Percentiles rank a stretch among this genome's conserved stretches.
phyloP scores from a whole-genome alignment of 2,888 invertebrate species.

The Neoascia interrupta region DNA sequence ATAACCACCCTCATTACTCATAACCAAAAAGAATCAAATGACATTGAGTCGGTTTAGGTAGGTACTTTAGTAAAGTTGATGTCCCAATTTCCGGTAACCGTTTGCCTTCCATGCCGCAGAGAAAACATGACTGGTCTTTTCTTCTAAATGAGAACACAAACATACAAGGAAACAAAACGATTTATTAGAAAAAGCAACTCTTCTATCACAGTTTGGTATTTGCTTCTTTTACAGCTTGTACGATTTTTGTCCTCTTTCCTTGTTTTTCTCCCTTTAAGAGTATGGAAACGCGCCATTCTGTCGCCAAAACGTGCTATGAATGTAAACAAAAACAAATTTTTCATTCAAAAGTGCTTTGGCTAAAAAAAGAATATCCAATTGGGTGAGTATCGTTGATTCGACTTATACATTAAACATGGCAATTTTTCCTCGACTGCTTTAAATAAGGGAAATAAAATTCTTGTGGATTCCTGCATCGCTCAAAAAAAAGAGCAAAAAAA shows the following conservation, averaged over 20 bases:
- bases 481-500: no score
- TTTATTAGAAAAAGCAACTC: constrained; percentile 10
- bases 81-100: no score
- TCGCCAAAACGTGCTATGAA: constrained; percentile 62
- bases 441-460: constrained; percentile 5
- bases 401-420: constrained; percentile 20
- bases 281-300: constrained; percentile 54
- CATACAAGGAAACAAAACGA: constrained; percentile 1
- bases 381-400: constrained; percentile 47
- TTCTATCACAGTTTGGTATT: constrained; percentile 27
- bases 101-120: no score
- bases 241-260: constrained; percentile 35
- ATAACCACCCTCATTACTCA: no score
- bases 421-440: neutral
- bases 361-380: constrained; percentile 51
- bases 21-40: no score
- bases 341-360: constrained; percentile 38
- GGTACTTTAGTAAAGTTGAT: no score
- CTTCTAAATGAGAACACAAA: no score
- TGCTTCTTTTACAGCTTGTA: constrained; percentile 38
- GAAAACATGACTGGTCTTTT: no score
- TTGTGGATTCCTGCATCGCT: constrained; percentile 29
- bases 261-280: constrained; percentile 30
- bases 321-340: constrained; percentile 65
- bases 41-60: no score